Conservation (phyloP, 2,797 vertebrate genomes). For the Tamandua tetradactyla region DNA sequence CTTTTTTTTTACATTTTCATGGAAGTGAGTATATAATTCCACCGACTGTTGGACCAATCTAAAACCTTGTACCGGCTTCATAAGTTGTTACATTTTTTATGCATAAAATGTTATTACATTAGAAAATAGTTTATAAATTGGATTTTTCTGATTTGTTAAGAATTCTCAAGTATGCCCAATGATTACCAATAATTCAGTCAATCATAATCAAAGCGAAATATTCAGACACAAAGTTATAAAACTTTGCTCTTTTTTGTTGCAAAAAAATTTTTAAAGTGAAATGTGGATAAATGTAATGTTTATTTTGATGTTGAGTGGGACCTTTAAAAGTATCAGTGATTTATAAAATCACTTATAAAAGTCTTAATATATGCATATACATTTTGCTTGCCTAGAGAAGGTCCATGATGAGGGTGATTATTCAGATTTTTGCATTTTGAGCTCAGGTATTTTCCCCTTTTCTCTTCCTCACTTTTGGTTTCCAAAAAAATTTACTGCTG, state of each 20-base stretch:
- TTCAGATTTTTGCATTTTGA: constrained; percentile 26
- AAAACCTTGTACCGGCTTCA: neutral
- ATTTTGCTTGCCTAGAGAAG: constrained; percentile 15
- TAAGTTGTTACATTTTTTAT: neutral
- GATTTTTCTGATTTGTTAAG: constrained; percentile 39
- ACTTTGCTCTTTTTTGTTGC: neutral
- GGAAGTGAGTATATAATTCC: neutral
- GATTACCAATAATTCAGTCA: constrained; percentile 16
- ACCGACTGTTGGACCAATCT: constrained; percentile 28
- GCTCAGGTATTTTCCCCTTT: neutral
- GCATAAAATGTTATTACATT: neutral
- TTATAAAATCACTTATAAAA: constrained; percentile 19
- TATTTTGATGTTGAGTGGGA: neutral
- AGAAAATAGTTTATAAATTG: constrained; percentile 30
- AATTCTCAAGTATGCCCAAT: neutral
- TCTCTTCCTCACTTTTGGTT: neutral
- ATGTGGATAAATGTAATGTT: constrained; percentile 18
- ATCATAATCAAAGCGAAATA: neutral
- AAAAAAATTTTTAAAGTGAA: constrained; percentile 6
- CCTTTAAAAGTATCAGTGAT: neutral
- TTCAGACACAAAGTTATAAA: constrained; percentile 16
- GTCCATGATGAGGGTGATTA: neutral
- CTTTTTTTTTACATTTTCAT: constrained; percentile 59
- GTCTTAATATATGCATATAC: neutral
- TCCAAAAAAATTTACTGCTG: constrained; percentile 4